Evolutionary conservation across 2,888 invertebrate genomes (phyloP), one percentile per base, ranked within the genome.

Genomic region (Cynaeus angustus): DNA sequence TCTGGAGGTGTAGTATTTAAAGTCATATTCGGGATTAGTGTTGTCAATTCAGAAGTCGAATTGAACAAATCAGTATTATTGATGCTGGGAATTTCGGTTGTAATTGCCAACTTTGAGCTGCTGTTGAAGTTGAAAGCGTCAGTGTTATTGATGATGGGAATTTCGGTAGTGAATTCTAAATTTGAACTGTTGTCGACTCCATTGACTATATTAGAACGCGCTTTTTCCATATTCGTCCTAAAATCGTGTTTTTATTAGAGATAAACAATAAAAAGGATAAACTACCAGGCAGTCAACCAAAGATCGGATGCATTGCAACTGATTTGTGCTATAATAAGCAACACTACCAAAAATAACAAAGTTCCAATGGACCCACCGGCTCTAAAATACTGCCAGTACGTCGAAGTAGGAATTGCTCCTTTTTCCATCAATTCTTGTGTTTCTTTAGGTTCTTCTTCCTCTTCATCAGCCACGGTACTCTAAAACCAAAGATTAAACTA

Each of bases 271-370:
- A 12, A 37, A 38, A 2, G 9, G 8, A 48, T 4, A 3, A 72
- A 84, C 85, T 84, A 94, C 95, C 95, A 95, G 77, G 89, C 84
- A 1, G 91, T 91, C 0, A 95, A 88, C 92, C 94, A 94, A 80
- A 92, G 91, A 83, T 95, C 95, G 52, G 89, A 88, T 56, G 90
- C 88, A 45, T 93, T 92, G 66, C 91, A 92, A 58, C 91, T 84
- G 14, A 89, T 81, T 84, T 95, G 94, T 3, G 92, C 92, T 5
- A 90, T 73, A 13, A 94, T 72, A 61, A 92, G 86, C 38, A 89
- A 83, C 0, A 91, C 21, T 0, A 89, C 26, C 3, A 92, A 87
- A 6, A 88, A 76, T 0, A 88, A 26, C 13, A 93, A 82, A 52
- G 89, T 81, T 5, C 86, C 80, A 78, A 88, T 84, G 16, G 89